Evolutionary conservation across 1,140 invertebrate species (phyloP), one percentile per base, ranked within the genome.

Genomic region (Mycetomoellerius zeteki): DNA sequence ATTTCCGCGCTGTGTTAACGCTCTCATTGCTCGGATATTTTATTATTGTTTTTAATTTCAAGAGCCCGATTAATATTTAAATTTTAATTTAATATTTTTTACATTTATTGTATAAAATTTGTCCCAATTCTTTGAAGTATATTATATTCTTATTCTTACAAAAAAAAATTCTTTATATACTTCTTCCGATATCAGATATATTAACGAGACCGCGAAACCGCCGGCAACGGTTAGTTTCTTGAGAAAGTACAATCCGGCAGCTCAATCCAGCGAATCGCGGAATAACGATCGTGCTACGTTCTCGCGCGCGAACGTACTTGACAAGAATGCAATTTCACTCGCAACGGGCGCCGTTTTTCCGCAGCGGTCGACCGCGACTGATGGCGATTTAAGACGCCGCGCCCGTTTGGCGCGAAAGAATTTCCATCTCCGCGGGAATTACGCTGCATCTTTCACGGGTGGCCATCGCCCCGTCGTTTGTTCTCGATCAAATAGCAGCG

Each of bases 281-380:
- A 89, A 84, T 87, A 91, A 90, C 60, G 85, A 89, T 85, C 62
- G 56, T 1, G 75, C 56, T 78, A 65, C 88, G 84, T 86, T 88
- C 72, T n/a, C 21, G 73, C 77, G 76, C 87, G 86, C 88, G 77
- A 91, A 92, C 91, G 91, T 93, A 93, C 92, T 93, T 92, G 91
- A 92, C 88, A 93, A 93, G 92, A 93, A 93, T 93, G 92, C 92
- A 91, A 91, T 92, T 92, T 92, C 89, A 92, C 92, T 89, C 82
- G 90, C 73, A 86, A 71, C 86, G 75, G 85, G 80, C 86, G 81
- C 81, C 86, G 87, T 90, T 92, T 92, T 92, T 92, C 88, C 88
- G 84, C 88, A 64, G 88, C 88, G 90, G 89, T 88, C 86, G 90
- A 92, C 90, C 90, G 87, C 86, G 80, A 88, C 88, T 69, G 88